These are phyloP conservation scores for Xenopus laevis DNA, from an alignment of 2,113 vertebrate species.

Conservation along the genomic window DNA sequence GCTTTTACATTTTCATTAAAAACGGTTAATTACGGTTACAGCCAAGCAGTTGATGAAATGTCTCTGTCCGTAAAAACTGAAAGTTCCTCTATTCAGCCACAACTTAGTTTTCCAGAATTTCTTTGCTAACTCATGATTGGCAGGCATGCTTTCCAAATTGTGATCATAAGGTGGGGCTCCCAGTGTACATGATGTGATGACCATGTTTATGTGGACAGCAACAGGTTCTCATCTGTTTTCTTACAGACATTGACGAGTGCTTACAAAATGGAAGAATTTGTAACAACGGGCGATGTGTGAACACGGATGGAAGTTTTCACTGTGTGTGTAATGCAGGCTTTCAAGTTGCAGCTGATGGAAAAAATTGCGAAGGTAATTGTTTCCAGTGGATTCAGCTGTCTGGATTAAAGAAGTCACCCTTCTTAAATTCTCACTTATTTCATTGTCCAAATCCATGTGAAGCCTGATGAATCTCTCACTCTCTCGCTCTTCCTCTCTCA, in stretches of 20 bases:
- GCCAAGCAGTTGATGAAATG: too few species aligned
- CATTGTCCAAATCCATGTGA: neutral
- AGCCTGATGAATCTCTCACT: neutral
- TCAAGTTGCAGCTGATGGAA: conserved; percentile 70
- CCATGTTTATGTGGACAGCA: neutral
- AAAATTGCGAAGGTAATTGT: conserved; percentile 73
- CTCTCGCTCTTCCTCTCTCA: too few species aligned
- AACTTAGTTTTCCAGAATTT: too few species aligned
- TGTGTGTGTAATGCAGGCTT: conserved; percentile 79
- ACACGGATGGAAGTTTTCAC: conserved; percentile 77
- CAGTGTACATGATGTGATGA: neutral
- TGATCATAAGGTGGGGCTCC: too few species aligned
- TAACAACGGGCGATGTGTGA: conserved; percentile 74
- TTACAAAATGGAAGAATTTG: conserved; percentile 77
- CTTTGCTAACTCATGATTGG: too few species aligned
- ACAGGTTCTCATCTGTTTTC: neutral
- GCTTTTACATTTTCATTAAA: too few species aligned
- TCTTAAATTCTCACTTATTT: neutral
- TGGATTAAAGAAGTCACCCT: neutral
- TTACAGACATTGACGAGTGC: conserved; percentile 75
- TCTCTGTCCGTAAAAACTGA: too few species aligned
- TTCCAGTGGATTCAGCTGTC: conserved; percentile 8
- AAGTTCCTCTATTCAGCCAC: too few species aligned
- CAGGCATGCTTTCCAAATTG: too few species aligned
- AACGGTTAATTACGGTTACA: too few species aligned